Evolutionary conservation across 2,113 vertebrate species (phyloP).

Genomic region (Ailurus styani): DNA sequence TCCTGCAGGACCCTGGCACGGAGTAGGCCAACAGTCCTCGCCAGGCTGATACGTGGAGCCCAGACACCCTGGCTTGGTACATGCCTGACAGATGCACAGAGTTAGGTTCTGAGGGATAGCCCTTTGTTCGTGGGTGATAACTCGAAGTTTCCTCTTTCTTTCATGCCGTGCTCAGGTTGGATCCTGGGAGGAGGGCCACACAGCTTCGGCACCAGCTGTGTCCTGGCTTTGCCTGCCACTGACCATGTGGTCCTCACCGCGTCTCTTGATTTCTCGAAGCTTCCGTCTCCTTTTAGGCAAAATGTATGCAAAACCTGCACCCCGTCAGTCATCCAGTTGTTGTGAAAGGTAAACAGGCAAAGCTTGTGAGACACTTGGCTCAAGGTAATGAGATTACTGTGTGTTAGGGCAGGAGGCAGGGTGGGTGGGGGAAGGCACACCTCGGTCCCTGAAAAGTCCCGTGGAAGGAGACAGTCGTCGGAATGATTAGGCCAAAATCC

Average conservation of each 20-base stretch:
- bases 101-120: background rate
- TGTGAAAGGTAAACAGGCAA: constrained; percentile 59
- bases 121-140: background rate
- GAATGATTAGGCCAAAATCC: constrained; percentile 4
- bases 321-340: background rate
- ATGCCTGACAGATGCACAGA: too few species aligned
- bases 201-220: background rate
- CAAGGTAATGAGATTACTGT: background rate
- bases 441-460: background rate
- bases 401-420: background rate
- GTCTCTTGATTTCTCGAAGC: background rate
- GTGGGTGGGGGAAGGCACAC: background rate
- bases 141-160: background rate
- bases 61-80: fast-evolving
- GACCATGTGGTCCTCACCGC: background rate
- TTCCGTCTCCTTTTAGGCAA: constrained; percentile 67
- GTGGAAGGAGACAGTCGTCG: background rate
- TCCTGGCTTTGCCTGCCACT: background rate
- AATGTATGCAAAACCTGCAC: constrained; percentile 44
- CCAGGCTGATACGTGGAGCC: background rate
- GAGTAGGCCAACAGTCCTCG: background rate
- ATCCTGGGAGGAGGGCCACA: fast-evolving
- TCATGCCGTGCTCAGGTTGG: background rate
- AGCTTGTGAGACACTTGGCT: constrained; percentile 46
- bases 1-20: background rate